Base-by-base conservation (phyloP, 2,888 invertebrate genomes). In the Mamestra brassicae region DNA sequence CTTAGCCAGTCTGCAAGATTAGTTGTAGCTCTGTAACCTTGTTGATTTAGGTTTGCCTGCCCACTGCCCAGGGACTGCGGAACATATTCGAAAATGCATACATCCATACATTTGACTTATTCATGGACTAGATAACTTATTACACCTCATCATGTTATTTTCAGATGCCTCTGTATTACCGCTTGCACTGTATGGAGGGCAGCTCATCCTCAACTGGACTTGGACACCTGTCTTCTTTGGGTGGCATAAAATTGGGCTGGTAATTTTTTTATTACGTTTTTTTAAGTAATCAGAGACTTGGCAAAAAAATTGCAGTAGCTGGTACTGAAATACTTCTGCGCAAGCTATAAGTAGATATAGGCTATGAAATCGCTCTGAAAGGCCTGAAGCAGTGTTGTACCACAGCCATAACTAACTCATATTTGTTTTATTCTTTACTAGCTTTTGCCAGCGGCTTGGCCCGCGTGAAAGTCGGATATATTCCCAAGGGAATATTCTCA, bases 201-300 rank as follows among this genome's bases (percentile, higher is more conserved):
- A 87, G 36, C 78, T 87, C 1, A 36, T 97, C 0, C 95, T 99
- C 0, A 99, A 99, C 92, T 98, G 98, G 98, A 97, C 97, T 0
- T 99, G 98, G 98, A 97, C 98, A 2, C 98, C 98, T 2, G 97
- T 99, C 75, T 99, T 99, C 95, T 99, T 99, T 91, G 86, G 86
- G 10, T n/a, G 72, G 26, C 88, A 84, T 71, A 78, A 72, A 73
- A 71, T 79, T 36, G 97, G 98, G 95, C 96, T 97, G 97, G 98
- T 98, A 95, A 74, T 26, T 26, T 26, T 26, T 26, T 26, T 26
- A 26, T 26, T 26, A 26, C 26, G 26, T 26, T 26, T 26, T 26
- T 26, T 26, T 26, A 26, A 26, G 26, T 26, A 26, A 26, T 26
- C 26, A 26, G 26, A 26, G 26, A 1, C 26, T 26, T 26, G 26